Evolutionary conservation across 1,140 invertebrate genomes (phyloP).

Genomic region (Archegozetes longisetosus): DNA sequence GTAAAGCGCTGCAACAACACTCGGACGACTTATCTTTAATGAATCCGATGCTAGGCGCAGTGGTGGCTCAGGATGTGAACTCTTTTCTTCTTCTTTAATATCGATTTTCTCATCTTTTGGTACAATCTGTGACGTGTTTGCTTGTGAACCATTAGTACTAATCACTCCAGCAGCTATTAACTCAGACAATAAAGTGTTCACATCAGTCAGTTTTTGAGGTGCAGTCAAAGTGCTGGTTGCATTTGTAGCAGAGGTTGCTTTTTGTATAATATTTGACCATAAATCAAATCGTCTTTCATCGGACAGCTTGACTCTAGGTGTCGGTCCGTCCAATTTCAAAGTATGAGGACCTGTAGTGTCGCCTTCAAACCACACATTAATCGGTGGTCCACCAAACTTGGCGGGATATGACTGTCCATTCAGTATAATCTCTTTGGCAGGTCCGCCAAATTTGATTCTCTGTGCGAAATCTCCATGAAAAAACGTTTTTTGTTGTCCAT

Average conservation of each 20-base stretch:
- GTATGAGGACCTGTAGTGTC: conserved; percentile 51
- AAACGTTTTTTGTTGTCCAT: conserved; percentile 1
- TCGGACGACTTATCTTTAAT: conserved; percentile 7
- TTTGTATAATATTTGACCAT: conserved; percentile 6
- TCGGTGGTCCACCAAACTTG: conserved; percentile 79
- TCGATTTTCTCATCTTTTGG: not conserved
- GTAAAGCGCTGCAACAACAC: conserved; percentile 40
- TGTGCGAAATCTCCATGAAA: conserved; percentile 30
- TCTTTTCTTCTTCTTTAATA: not conserved
- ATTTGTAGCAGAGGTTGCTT: not conserved
- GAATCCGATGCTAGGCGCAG: conserved; percentile 3
- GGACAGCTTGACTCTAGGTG: conserved; percentile 44
- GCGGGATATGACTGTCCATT: conserved; percentile 71
- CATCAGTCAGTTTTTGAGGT: not conserved
- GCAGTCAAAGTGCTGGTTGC: not conserved
- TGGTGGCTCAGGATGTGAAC: conserved; percentile 1
- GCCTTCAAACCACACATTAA: conserved; percentile 56
- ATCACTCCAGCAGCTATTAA: not conserved
- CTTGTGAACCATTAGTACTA: not conserved
- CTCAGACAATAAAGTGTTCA: not conserved
- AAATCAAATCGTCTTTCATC: conserved; percentile 24
- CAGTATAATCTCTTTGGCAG: conserved; percentile 74
- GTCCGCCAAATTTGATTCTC: conserved; percentile 70
- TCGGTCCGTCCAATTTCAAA: conserved; percentile 59
- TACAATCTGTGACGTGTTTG: no score